Conservation (phyloP, 2,797 vertebrate species). For the Urocyon cinereoargenteus region DNA sequence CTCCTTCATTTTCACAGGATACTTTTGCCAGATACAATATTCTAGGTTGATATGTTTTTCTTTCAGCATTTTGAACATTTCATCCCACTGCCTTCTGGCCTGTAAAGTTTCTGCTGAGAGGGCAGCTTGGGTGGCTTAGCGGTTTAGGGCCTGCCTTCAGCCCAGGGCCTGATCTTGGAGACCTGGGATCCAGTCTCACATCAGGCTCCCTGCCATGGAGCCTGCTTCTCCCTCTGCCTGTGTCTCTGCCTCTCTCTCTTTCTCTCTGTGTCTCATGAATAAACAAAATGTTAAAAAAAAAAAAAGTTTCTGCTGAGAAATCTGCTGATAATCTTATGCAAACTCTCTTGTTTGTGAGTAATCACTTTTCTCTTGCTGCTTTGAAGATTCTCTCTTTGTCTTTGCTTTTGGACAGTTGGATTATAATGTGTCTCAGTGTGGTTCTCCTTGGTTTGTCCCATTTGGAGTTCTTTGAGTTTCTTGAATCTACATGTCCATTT, state of each 20-base stretch:
- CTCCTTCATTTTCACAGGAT: background rate
- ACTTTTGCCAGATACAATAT: background rate
- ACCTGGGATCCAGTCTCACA: no score
- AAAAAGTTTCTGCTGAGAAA: conserved; percentile 22
- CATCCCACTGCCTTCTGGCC: conserved; percentile 9
- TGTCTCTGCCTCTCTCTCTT: no score
- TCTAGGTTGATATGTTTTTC: conserved; percentile 17
- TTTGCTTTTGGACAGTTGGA: background rate
- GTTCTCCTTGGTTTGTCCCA: background rate
- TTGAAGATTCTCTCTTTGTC: conserved; percentile 28
- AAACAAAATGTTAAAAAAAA: no score
- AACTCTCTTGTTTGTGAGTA: background rate
- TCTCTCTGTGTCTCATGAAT: no score
- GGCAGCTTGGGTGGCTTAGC: no score
- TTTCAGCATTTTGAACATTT: background rate
- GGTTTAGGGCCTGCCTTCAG: no score
- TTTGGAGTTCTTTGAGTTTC: background rate
- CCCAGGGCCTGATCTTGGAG: no score
- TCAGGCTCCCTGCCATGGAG: no score
- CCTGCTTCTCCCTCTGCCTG: no score
- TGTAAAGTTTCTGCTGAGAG: conserved; percentile 19
- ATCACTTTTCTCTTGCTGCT: conserved; percentile 20
- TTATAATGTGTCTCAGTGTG: background rate
- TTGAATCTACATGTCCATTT: conserved; percentile 7
- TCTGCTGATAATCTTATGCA: background rate